Conservation (phyloP, 1,140 invertebrate genomes). For the Oscheius sp. region DNA sequence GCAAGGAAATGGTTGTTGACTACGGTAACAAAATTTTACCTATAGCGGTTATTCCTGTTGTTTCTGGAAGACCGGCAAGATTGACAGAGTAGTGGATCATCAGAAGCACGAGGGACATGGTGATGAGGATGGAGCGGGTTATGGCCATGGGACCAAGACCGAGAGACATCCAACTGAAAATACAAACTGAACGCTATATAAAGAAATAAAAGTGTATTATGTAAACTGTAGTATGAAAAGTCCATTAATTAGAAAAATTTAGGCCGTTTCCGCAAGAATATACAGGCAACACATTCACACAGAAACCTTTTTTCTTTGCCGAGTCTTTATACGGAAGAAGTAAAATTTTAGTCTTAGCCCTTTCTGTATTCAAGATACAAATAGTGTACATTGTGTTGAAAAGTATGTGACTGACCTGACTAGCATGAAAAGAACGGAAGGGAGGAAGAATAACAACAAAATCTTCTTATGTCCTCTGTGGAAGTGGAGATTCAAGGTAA, state of each 20-base stretch:
- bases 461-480: slow-evolving; percentile 1
- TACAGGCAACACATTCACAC: no score
- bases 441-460: slow-evolving; percentile 12
- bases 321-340: neutral
- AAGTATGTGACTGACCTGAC: neutral
- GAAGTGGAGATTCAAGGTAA: neutral
- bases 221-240: no score
- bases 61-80: neutral
- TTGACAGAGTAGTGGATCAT: slow-evolving; percentile 2
- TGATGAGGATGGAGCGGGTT: slow-evolving; percentile 5
- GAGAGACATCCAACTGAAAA: slow-evolving; percentile 21
- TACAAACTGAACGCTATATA: no score
- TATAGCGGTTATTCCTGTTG: slow-evolving; percentile 3
- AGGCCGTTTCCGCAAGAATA: no score
- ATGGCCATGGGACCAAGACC: slow-evolving; percentile 11
- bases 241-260: no score
- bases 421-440: neutral
- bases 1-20: neutral
- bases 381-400: no score
- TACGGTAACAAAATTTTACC: neutral
- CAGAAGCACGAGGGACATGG: neutral
- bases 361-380: no score
- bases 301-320: no score
- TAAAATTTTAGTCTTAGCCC: neutral
- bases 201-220: no score